Evolutionary conservation across 2,113 vertebrate species (phyloP).

Genomic region (Protobothrops mucrosquamatus): DNA sequence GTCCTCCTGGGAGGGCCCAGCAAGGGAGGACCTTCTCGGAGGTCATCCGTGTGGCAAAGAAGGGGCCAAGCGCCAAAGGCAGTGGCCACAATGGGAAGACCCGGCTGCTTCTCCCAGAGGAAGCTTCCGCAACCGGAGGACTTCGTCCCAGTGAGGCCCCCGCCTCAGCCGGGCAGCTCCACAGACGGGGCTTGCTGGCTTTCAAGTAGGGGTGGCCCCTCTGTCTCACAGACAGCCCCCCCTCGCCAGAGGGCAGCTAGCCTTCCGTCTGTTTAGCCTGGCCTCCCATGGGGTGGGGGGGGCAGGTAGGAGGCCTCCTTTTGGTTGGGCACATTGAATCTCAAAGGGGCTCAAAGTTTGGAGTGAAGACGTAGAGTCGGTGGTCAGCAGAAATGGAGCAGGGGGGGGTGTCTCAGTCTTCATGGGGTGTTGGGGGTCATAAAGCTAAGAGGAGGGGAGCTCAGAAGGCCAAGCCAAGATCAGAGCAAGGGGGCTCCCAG

Average conservation of each 20-base stretch:
- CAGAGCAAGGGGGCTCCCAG: background rate
- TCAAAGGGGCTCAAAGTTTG: background rate
- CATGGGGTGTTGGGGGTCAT: background rate
- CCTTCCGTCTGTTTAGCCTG: too few species aligned
- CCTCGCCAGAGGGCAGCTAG: background rate
- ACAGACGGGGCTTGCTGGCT: background rate
- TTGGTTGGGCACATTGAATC: background rate
- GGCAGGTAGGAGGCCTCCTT: background rate
- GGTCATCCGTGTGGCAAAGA: too few species aligned
- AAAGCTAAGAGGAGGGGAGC: background rate
- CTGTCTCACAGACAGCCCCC: too few species aligned
- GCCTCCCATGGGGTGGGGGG: too few species aligned
- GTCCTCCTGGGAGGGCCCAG: too few species aligned
- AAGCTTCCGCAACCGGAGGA: too few species aligned
- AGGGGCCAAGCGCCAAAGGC: too few species aligned
- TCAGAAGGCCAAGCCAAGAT: background rate
- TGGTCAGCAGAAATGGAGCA: background rate
- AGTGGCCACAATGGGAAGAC: too few species aligned
- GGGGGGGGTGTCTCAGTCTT: background rate
- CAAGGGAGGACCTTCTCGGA: background rate
- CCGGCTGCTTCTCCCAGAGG: too few species aligned
- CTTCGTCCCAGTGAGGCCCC: too few species aligned
- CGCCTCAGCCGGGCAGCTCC: too few species aligned
- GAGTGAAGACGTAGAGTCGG: background rate
- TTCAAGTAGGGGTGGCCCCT: too few species aligned